A percentile compares a stretch with the other conserved stretches of the same genome.
phyloP scores from a whole-genome alignment of 1,140 invertebrate species.

The Cyphomyrmex costatus region DNA sequence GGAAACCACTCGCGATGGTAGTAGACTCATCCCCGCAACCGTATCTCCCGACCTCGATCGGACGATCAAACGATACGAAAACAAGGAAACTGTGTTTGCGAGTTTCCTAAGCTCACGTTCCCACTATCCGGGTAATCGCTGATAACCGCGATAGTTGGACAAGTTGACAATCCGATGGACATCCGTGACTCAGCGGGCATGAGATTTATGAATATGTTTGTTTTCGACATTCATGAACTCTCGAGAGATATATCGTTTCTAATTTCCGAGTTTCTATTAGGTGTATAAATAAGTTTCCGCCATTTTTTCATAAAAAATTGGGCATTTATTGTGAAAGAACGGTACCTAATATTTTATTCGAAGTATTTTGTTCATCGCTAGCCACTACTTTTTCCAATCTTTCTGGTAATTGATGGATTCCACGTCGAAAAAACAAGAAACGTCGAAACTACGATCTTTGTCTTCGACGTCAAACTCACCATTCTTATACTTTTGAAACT shows the following conservation, averaged over 20 bases:
- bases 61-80: constrained; percentile 6
- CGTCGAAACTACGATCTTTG: too few relatives aligned
- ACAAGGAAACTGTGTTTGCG: not conserved
- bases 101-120: not conserved
- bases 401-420: too few relatives aligned
- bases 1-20: not conserved
- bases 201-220: not conserved
- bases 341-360: too few relatives aligned
- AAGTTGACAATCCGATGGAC: not conserved
- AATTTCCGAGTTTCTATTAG: too few relatives aligned
- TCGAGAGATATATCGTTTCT: not conserved
- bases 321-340: too few relatives aligned
- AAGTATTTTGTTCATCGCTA: too few relatives aligned
- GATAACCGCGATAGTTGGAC: not conserved
- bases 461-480: too few relatives aligned
- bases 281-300: too few relatives aligned
- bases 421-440: too few relatives aligned
- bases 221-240: not conserved
- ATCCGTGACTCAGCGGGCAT: not conserved
- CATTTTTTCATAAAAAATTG: too few relatives aligned
- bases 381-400: too few relatives aligned
- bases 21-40: not conserved
- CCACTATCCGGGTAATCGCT: not conserved
- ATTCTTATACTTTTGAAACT: too few relatives aligned
- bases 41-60: constrained; percentile 31